A percentile compares a stretch with the other conserved stretches of the same genome.
Conservation (phyloP, 2,797 vertebrate species). For the Trichosurus vulpecula region DNA sequence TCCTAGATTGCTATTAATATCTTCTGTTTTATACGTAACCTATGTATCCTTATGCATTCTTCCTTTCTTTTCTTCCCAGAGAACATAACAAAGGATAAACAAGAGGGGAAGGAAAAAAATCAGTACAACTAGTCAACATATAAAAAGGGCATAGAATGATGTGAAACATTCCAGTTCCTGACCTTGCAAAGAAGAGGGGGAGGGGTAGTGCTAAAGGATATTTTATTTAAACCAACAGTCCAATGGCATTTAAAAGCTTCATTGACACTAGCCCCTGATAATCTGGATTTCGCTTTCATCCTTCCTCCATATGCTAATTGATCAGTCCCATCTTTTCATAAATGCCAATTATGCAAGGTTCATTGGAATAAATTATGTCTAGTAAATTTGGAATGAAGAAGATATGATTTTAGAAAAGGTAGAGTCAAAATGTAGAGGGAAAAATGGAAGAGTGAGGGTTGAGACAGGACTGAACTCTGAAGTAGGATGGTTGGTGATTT, state of each 20-base stretch:
- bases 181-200: not conserved
- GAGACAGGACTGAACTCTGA: not conserved
- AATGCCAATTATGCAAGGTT: slow-evolving; percentile 7
- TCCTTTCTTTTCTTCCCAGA: too few species aligned
- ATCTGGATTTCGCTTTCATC: slow-evolving; percentile 37
- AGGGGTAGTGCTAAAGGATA: not conserved
- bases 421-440: not conserved
- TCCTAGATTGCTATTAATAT: too few species aligned
- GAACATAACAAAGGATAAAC: too few species aligned
- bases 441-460: slow-evolving; percentile 20
- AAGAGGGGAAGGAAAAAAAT: too few species aligned
- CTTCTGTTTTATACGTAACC: too few species aligned
- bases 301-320: not conserved
- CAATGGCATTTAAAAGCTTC: slow-evolving; percentile 37
- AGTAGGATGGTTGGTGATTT: not conserved
- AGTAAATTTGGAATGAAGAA: slow-evolving; percentile 41
- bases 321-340: slow-evolving; percentile 11
- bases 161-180: too few species aligned
- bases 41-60: too few species aligned
- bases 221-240: slow-evolving; percentile 30
- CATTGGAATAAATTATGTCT: slow-evolving; percentile 2
- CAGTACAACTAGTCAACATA: too few species aligned
- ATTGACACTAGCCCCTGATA: slow-evolving; percentile 18
- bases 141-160: too few species aligned
- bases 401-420: slow-evolving; percentile 11